Evolutionary conservation across 2,797 vertebrate species (phyloP).

Genomic region (Mormyrus hasselquistii): DNA sequence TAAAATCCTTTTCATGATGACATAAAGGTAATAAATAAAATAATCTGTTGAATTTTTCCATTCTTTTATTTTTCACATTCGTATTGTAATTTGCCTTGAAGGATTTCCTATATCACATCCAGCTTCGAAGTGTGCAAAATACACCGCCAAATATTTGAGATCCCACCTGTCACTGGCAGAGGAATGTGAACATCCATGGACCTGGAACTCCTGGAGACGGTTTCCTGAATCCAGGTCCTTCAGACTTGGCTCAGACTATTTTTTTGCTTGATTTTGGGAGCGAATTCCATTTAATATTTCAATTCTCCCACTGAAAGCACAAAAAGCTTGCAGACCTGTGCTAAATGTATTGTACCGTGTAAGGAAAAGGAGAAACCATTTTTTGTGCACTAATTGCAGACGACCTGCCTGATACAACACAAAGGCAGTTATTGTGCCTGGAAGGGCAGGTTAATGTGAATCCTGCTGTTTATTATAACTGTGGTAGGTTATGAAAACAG

Average conservation of each 20-base stretch:
- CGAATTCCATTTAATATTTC: neutral
- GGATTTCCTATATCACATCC: constrained; percentile 14
- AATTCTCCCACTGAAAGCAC: neutral
- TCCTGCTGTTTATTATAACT: constrained; percentile 75
- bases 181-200: neutral
- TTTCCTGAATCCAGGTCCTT: neutral
- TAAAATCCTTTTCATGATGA: constrained; percentile 14
- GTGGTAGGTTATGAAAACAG: constrained; percentile 84
- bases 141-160: constrained; percentile 1
- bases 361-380: neutral
- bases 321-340: neutral
- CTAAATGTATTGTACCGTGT: constrained; percentile 1
- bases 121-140: constrained; percentile 18
- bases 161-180: neutral
- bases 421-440: constrained; percentile 66
- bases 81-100: constrained; percentile 20
- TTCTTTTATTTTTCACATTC: constrained; percentile 1
- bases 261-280: neutral
- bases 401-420: constrained; percentile 61
- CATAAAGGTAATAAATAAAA: constrained; percentile 23
- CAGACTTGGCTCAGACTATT: neutral
- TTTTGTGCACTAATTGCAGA: constrained; percentile 66
- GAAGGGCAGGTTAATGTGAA: constrained; percentile 66
- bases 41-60: constrained; percentile 16
- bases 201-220: neutral